A percentile compares a stretch with the other conserved stretches of the same genome.
Evolutionary conservation across 2,888 invertebrate genomes (phyloP).

Genomic region (Eupithecia dodoneata): DNA sequence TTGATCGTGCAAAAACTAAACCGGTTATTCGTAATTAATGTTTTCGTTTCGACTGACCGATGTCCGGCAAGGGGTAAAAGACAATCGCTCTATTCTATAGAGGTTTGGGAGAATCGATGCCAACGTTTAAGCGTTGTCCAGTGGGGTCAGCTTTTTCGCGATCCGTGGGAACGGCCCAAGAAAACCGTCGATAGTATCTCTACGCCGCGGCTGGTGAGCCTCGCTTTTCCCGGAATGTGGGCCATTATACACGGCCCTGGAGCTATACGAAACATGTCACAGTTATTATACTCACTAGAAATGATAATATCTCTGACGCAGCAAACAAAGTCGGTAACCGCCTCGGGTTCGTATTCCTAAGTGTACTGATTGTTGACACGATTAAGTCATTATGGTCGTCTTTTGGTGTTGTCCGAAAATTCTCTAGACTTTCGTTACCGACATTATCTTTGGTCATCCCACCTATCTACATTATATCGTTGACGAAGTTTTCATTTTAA

Average conservation of each 20-base stretch:
- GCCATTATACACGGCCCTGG: slow-evolving; percentile 76
- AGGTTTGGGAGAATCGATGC: not conserved
- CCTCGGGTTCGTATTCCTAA: slow-evolving; percentile 61
- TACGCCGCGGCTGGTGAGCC: slow-evolving; percentile 71
- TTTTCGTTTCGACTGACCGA: slow-evolving; percentile 75
- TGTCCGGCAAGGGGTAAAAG: slow-evolving; percentile 64
- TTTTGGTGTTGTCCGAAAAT: slow-evolving; percentile 40
- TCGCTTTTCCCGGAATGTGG: slow-evolving; percentile 77
- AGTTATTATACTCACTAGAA: slow-evolving; percentile 82
- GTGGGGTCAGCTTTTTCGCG: slow-evolving; percentile 61
- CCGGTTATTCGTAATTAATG: slow-evolving; percentile 79
- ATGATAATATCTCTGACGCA: slow-evolving; percentile 80
- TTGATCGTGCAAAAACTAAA: slow-evolving; percentile 72
- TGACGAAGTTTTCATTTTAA: not conserved
- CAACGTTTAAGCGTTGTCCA: slow-evolving; percentile 4
- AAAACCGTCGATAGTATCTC: slow-evolving; percentile 72
- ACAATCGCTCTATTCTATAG: slow-evolving; percentile 38
- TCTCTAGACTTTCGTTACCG: slow-evolving; percentile 22
- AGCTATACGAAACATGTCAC: slow-evolving; percentile 80
- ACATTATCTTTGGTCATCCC: not conserved
- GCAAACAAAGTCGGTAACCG: slow-evolving; percentile 66
- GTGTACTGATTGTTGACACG: slow-evolving; percentile 68
- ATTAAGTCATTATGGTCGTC: slow-evolving; percentile 61
- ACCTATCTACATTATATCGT: not conserved
- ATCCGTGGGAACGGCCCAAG: slow-evolving; percentile 75